Evolutionary conservation across 2,888 invertebrate genomes (phyloP).

Genomic region (Eutolmus rufibarbis): DNA sequence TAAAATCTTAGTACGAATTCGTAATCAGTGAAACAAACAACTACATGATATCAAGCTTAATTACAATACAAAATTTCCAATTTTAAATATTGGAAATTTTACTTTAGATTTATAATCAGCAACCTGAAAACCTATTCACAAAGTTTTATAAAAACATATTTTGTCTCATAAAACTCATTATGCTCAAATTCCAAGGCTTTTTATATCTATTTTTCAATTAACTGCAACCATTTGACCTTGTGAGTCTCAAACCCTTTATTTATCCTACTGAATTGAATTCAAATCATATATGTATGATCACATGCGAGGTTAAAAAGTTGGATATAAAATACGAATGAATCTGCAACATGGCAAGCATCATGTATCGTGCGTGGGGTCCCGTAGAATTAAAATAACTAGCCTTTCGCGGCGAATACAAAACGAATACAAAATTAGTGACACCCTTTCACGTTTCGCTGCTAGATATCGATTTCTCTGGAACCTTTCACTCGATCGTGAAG

Average conservation of each 20-base stretch:
- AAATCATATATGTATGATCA: neutral
- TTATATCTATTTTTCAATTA: neutral
- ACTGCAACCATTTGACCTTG: neutral
- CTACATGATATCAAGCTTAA: no score
- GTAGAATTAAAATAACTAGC: neutral
- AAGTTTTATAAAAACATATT: no score
- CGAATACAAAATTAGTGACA: slow-evolving; percentile 15
- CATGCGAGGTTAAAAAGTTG: neutral
- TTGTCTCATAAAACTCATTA: no score
- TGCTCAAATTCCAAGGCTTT: no score
- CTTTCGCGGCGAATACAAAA: neutral
- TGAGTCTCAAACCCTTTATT: neutral
- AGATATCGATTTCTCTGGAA: slow-evolving; percentile 15
- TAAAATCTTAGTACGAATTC: no score
- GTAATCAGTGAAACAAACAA: no score
- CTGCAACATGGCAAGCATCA: neutral
- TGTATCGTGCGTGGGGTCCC: neutral
- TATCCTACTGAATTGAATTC: neutral
- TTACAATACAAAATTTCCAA: no score
- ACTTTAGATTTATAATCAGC: no score
- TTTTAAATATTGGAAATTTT: no score
- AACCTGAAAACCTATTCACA: no score
- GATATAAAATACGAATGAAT: neutral
- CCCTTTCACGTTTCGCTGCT: slow-evolving; percentile 13
- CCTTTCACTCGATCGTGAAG: slow-evolving; percentile 17